Evolutionary conservation across 2,888 invertebrate genomes (phyloP).

Genomic region (Taenaris catops): DNA sequence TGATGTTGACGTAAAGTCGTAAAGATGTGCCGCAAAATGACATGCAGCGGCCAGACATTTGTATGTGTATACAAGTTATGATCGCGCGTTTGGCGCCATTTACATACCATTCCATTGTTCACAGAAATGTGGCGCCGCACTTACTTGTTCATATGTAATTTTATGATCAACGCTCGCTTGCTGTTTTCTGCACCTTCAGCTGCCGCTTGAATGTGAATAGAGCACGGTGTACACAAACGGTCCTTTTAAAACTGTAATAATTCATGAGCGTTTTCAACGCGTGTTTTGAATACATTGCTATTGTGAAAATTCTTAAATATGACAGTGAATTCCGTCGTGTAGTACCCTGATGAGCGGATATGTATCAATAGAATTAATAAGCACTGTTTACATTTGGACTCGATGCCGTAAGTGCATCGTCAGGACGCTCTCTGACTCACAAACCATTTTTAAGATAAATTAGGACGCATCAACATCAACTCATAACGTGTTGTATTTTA

Average conservation of each 20-base stretch:
- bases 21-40: slow-evolving; percentile 22
- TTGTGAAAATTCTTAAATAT: slow-evolving; percentile 34
- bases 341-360: slow-evolving; percentile 36
- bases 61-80: slow-evolving; percentile 57
- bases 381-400: slow-evolving; percentile 18
- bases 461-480: too few relatives aligned
- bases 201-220: slow-evolving; percentile 48
- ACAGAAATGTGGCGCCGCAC: slow-evolving; percentile 70
- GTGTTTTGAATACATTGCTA: slow-evolving; percentile 40
- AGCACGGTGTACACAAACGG: slow-evolving; percentile 38
- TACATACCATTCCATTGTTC: slow-evolving; percentile 70
- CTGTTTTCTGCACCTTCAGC: slow-evolving; percentile 52
- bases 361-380: slow-evolving; percentile 50
- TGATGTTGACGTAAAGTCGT: slow-evolving; percentile 14
- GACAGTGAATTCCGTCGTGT: slow-evolving; percentile 26
- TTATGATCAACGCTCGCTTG: slow-evolving; percentile 60
- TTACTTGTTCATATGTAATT: slow-evolving; percentile 61
- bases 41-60: slow-evolving; percentile 10
- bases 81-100: slow-evolving; percentile 65
- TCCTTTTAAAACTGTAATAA: slow-evolving; percentile 54
- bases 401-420: too few relatives aligned
- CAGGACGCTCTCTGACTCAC: too few relatives aligned
- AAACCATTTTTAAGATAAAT: too few relatives aligned
- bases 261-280: slow-evolving; percentile 48
- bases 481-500: too few relatives aligned